A percentile compares a stretch with the other conserved stretches of the same genome.
Conservation (phyloP, 2,888 invertebrate genomes). For the Drosophila helvetica region DNA sequence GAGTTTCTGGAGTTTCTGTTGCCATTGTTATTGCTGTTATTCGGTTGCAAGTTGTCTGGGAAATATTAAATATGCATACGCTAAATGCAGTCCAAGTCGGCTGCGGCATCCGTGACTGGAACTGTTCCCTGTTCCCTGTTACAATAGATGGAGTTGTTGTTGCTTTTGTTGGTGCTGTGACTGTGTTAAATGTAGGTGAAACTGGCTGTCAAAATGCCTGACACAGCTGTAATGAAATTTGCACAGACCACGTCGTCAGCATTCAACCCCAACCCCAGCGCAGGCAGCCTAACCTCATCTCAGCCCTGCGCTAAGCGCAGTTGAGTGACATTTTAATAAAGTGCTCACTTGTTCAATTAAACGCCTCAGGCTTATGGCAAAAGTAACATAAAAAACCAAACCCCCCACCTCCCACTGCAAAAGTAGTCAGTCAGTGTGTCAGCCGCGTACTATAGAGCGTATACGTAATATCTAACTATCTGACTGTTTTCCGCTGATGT, state of each 20-base stretch:
- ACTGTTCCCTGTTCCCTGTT: slow-evolving; percentile 14
- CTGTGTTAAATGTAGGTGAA: slow-evolving; percentile 73
- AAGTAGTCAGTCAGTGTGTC: slow-evolving; percentile 16
- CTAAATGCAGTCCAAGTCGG: slow-evolving; percentile 47
- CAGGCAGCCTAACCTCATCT: not conserved
- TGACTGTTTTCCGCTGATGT: slow-evolving; percentile 29
- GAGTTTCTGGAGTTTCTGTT: slow-evolving; percentile 23
- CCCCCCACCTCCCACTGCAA: slow-evolving; percentile 16
- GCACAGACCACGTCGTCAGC: slow-evolving; percentile 57
- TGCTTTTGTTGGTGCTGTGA: not conserved
- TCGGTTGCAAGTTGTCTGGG: slow-evolving; percentile 35
- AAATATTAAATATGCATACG: slow-evolving; percentile 54
- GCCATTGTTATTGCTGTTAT: slow-evolving; percentile 45
- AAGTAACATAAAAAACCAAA: not conserved
- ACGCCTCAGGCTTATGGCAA: slow-evolving; percentile 45
- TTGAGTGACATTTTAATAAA: slow-evolving; percentile 79
- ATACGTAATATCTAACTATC: slow-evolving; percentile 29
- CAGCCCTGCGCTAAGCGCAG: slow-evolving; percentile 50
- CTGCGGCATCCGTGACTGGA: slow-evolving; percentile 31
- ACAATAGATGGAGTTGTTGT: not conserved
- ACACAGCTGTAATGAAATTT: slow-evolving; percentile 76
- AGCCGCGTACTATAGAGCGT: slow-evolving; percentile 19
- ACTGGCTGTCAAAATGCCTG: slow-evolving; percentile 72
- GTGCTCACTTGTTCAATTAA: slow-evolving; percentile 78
- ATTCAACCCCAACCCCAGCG: not conserved